Base-by-base conservation (phyloP, 2,797 vertebrate species). In the Tarsius wallacei region DNA sequence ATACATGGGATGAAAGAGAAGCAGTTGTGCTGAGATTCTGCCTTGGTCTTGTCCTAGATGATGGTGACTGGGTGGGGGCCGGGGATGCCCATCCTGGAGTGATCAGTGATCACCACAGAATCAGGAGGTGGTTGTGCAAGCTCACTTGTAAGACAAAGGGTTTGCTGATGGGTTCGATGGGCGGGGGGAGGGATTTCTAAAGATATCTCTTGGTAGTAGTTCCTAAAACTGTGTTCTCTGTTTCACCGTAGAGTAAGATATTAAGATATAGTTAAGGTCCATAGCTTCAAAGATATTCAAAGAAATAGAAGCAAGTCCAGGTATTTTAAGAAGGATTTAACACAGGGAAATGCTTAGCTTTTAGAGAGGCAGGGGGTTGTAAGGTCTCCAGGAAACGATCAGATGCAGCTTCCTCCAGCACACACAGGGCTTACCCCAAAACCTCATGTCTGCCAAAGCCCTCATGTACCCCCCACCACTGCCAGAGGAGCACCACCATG, bases 251-350 rank as follows among this genome's bases (percentile, higher is more conserved):
- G 68, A 47, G 17, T 2, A 16, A 13, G 13, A 31, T 3, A 4
- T 42, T 42, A 42, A 42, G 42, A 42, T 42, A 42, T 42, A 42
- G 11, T 33, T 71, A 57, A 31, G 5, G 70, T 74, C 70, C 16
- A 2, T 7, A 10, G 47, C 28, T 19, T 33, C 6, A 31, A 0
- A 0, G 1, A 8, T 28, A 22, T 64, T 33, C 16, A 61, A 33
- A 87, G 17, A 55, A n/a, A 16, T 14, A 53, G 81, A 42, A 76
- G 22, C 33, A 22, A 33, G 12, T 31, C 15, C 47, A 47, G 13
- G 49, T 16, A 4, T 55, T 84, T 85, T 66, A 24, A 63, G 55
- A 74, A 93, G 57, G 51, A 80, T 64, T 93, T 53, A 17, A 57
- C 66, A 17, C 9, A 53, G 26, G 53, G 19, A 63, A 47, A 24